Base-by-base conservation (phyloP, 2,797 vertebrate species). In the Epinephelus awoara region DNA sequence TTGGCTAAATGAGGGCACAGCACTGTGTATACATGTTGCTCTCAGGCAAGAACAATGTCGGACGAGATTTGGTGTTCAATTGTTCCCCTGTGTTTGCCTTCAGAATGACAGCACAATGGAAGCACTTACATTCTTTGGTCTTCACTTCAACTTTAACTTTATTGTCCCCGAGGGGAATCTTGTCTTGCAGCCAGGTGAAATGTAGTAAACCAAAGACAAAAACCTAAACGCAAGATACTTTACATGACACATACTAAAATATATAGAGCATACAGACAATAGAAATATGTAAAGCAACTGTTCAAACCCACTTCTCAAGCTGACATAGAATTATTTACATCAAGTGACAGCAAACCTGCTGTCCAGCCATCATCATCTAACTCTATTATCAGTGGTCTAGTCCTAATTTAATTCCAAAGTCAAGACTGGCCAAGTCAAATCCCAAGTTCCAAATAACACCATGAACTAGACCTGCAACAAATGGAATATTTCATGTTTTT, bases 81-180 rank as follows among this genome's bases (percentile, higher is more conserved):
- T 34, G 6, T 23, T 14, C 44, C 21, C n/a, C 17, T 17, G 1
- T 54, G 25, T 47, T 65, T 59, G 51, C 55, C 49, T 51, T 62
- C n/a, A 55, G 4, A 27, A 21, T 82, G 40, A 49, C 46, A n/a
- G 21, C 57, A 69, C n/a, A 38, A 34, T 21, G 17, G 56, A 72
- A 42, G 23, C 19, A 9, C 18, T 18, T 7, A 17, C 27, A 18
- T 51, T 59, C 17, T 59, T 58, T 68, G 29, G 63, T 34, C 67
- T 66, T 58, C 13, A 17, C 19, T 23, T 61, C 29, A 57, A 46
- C 49, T 49, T 54, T 13, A 25, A 52, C n/a, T 61, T 58, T 44
- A 11, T 57, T 42, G 1, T 38, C 47, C 42, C 42, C 23, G 38
- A 21, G 14, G 29, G 40, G 49, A 44, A 56, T 61, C 47, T 29